Base-by-base conservation (phyloP, 2,113 vertebrate genomes). In the Zapus hudsonius region DNA sequence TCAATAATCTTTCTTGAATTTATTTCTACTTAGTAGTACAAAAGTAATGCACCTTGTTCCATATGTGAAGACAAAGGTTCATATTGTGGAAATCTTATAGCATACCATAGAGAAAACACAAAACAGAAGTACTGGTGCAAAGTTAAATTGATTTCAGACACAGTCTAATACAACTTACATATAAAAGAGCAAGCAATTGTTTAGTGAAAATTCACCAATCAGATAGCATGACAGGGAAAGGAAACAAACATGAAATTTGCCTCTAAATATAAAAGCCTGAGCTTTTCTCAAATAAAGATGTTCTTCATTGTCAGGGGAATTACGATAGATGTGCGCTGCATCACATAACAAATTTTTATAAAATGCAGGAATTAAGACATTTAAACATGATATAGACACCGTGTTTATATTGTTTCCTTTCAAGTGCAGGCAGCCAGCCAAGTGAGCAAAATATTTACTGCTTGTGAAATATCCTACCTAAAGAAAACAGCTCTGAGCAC, bases 121-220 rank as follows among this genome's bases (percentile, higher is more conserved):
- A 69, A 57, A 73, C 12, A 44, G 22, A 52, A 52, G 57, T 93
- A 84, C 83, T 94, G 79, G 52, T 92, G 83, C 86, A 94, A 70
- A 95, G 44, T 93, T 90, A 11, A 96, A 97, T 91, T 94, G 38
- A 96, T 96, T 95, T 95, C 84, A 97, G 89, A 93, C 95, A 93
- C 59, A 91, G 38, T 74, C n/a, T 91, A 59, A 63, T 92, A 17
- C 83, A 95, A 96, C 83, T 95, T 95, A 61, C 72, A 92, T 83
- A 83, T 86, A 80, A 76, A 36, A 90, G 25, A 84, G 29, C 19
- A 96, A 83, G 80, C 83, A 81, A 92, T 61, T 94, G 73, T 95
- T 66, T 73, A 80, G 64, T 89, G n/a, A 3, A 93, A 90, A 95
- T 66, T 52, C 25, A 96, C 88, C 95, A 89, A 94, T 74, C 83